A percentile compares a stretch with the other conserved stretches of the same genome.
phyloP scores from a whole-genome alignment of 2,888 invertebrate genomes.

The Poecilus cupreus region DNA sequence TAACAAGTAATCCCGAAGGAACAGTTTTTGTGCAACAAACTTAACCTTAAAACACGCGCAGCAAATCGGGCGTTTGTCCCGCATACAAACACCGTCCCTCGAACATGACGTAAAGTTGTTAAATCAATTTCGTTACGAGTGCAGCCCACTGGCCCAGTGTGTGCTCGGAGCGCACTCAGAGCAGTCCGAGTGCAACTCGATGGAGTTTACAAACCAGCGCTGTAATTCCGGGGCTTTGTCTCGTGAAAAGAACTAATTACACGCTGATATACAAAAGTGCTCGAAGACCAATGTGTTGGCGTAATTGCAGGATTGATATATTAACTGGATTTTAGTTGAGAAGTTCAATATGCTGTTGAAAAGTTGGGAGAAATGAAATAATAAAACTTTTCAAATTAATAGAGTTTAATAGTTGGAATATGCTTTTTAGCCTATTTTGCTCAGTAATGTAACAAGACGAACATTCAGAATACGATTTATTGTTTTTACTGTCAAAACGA shows the following conservation, averaged over 20 bases:
- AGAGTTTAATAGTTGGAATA: no score
- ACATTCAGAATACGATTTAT: no score
- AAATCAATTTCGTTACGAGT: slow-evolving; percentile 2
- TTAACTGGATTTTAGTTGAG: slow-evolving; percentile 1
- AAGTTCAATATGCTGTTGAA: no score
- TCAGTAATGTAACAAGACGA: no score
- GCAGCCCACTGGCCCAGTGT: not conserved
- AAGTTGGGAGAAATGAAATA: no score
- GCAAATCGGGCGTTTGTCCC: not conserved
- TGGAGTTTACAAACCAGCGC: not conserved
- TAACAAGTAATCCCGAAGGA: not conserved
- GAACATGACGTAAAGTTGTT: not conserved
- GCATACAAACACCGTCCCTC: not conserved
- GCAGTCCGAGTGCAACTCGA: not conserved
- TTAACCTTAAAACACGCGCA: not conserved
- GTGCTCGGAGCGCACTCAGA: not conserved
- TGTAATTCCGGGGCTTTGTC: slow-evolving; percentile 27
- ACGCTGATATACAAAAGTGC: not conserved
- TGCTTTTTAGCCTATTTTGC: no score
- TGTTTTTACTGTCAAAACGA: no score
- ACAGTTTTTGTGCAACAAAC: not conserved
- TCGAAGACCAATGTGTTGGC: not conserved
- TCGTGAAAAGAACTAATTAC: slow-evolving; percentile 41
- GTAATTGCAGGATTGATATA: slow-evolving; percentile 13
- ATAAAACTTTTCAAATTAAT: no score